Evolutionary conservation across 2,113 vertebrate species (phyloP).

Genomic region (Megalops atlanticus): DNA sequence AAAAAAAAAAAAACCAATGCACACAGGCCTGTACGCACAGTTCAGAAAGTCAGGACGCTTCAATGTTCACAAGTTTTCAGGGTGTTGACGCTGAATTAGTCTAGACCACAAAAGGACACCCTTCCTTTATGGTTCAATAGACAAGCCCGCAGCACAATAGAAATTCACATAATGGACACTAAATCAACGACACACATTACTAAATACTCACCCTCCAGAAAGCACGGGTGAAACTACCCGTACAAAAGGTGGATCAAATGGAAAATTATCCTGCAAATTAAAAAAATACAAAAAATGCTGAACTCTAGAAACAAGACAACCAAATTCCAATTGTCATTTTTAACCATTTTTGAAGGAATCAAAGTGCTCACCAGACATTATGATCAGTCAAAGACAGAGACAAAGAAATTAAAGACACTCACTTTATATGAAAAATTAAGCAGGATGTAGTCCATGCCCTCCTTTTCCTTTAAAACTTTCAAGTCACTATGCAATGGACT

Average conservation of each 20-base stretch:
- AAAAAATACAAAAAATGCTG: neutral
- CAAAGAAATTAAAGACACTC: slow-evolving; percentile 55
- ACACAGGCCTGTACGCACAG: neutral
- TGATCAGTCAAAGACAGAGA: no score
- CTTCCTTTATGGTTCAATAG: neutral
- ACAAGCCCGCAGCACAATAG: neutral
- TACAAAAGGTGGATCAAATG: slow-evolving; percentile 96
- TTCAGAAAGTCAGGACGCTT: neutral
- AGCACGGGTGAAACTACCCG: slow-evolving; percentile 95
- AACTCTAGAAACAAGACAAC: neutral
- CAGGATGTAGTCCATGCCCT: slow-evolving; percentile 97
- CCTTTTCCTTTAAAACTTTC: slow-evolving; percentile 97
- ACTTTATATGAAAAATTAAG: slow-evolving; percentile 99
- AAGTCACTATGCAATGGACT: slow-evolving; percentile 96
- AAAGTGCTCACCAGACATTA: no score
- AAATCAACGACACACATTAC: neutral
- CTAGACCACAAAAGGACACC: slow-evolving; percentile 1
- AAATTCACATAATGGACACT: neutral
- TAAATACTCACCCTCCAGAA: slow-evolving; percentile 89
- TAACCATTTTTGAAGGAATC: no score
- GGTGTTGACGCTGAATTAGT: neutral
- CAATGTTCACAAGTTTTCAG: neutral
- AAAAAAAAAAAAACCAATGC: neutral
- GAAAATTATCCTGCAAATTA: slow-evolving; percentile 89
- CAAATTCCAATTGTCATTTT: no score